Base-by-base conservation (phyloP, 2,113 vertebrate genomes). In the Heterochromis multidens region DNA sequence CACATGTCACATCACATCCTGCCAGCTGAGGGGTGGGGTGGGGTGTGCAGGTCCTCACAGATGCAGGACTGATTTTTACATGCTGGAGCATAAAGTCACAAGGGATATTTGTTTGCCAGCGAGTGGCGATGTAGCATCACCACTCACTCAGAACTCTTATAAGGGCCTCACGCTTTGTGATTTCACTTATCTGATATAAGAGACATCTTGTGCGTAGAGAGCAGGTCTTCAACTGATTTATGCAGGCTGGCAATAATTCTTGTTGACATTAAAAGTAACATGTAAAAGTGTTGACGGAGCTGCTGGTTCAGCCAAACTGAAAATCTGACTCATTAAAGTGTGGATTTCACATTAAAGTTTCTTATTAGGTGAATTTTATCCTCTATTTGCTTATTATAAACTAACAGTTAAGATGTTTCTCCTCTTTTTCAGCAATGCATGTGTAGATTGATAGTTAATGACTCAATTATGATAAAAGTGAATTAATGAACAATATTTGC, bases 1-100 rank as follows among this genome's bases (percentile, higher is more conserved):
- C 94, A 95, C 49, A 87, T 91, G 88, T 85, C 85, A 83, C 33
- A 10, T 81, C 80, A 37, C 52, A 60, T 84, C 67, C 76, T 79
- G 62, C 49, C 52, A 61, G 74, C n/a, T 78, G 80, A 37, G 5
- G 67, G 8, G 5, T 12, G 57, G 23, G 16, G n/a, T 7, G 8
- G 35, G 9, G 6, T 25, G 21, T 23, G 77, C 67, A 25, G 25
- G 37, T 33, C 29, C 6, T 31, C 31, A 17, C 23, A 25, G 37
- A 37, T 56, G n/a, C 16, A 4, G 43, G 70, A 61, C 35, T 52
- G 67, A 65, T 25, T 58, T 21, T 33, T 60, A 37, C 10, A 46
- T 54, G 72, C 21, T 77, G 13, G 67, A 54, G 43, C 23, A 25
- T 37, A 40, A 52, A 77, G 33, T 70, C 65, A 21, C 10, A 27